Conservation (phyloP, 2,113 vertebrate genomes). For the Sakesphorus luctuosus region DNA sequence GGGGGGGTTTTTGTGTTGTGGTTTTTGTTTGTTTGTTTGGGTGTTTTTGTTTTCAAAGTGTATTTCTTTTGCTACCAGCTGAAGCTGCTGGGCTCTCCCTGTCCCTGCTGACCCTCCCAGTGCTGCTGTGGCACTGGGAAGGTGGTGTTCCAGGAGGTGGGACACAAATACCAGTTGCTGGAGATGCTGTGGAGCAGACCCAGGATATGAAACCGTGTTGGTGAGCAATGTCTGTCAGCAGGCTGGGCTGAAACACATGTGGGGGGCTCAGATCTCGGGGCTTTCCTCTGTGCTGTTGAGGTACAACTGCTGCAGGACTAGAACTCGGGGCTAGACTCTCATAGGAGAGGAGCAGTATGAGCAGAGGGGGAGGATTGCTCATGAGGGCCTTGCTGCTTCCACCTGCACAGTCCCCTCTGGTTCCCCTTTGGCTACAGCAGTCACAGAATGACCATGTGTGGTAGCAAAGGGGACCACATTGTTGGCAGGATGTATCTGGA, state of each 20-base stretch:
- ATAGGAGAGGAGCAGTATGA: neutral
- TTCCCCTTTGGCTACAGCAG: neutral
- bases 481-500: neutral
- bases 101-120: fast-evolving
- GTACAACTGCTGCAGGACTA: neutral
- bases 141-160: neutral
- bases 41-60: neutral
- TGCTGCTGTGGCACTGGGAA: too few species aligned
- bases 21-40: too few species aligned
- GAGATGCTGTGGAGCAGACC: neutral
- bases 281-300: neutral
- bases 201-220: fast-evolving
- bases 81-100: neutral
- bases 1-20: too few species aligned
- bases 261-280: neutral
- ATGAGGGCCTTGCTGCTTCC: neutral
- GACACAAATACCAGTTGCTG: neutral
- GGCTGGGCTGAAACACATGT: neutral
- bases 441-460: neutral
- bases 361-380: neutral
- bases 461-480: too few species aligned
- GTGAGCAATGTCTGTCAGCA: fast-evolving
- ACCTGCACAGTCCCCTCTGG: neutral
- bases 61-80: neutral
- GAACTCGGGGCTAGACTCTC: neutral